These are phyloP conservation scores for Ceratina calcarata DNA, from an alignment of 1,140 invertebrate genomes.

Conservation along the genomic window DNA sequence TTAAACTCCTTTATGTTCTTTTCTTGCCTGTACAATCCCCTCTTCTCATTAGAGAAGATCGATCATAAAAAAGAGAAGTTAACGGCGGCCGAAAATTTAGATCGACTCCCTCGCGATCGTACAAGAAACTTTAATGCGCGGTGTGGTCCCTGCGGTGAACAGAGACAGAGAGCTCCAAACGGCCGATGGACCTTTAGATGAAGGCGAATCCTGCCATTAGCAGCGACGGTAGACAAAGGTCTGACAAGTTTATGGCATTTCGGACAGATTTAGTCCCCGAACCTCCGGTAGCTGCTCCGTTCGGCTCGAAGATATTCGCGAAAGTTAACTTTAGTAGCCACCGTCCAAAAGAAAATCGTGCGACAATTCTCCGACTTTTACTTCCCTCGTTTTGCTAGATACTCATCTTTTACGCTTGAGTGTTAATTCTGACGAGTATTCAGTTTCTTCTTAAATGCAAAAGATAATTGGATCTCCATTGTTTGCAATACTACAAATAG, in stretches of 20 bases:
- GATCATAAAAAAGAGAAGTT: constrained; percentile 9
- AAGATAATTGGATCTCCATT: too few relatives aligned
- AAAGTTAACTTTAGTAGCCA: constrained; percentile 55
- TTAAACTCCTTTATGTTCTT: too few relatives aligned
- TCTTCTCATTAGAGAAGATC: too few relatives aligned
- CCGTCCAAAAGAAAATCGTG: neutral
- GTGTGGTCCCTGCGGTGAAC: constrained; percentile 16
- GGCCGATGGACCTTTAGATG: constrained; percentile 14
- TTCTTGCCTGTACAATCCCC: neutral
- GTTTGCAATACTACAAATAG: too few relatives aligned
- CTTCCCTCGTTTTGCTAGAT: neutral
- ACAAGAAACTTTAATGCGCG: constrained; percentile 32
- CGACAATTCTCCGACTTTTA: neutral
- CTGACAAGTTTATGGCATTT: constrained; percentile 72
- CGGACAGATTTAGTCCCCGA: constrained; percentile 69
- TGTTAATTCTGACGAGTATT: too few relatives aligned
- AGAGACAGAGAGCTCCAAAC: constrained; percentile 23
- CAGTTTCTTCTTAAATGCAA: too few relatives aligned
- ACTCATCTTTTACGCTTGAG: too few relatives aligned
- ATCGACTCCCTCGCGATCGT: constrained; percentile 13
- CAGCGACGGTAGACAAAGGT: constrained; percentile 63
- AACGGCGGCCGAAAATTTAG: constrained; percentile 34
- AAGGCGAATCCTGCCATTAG: constrained; percentile 60
- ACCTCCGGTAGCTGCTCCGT: constrained; percentile 23
- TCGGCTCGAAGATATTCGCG: constrained; percentile 49